Evolutionary conservation across 2,888 invertebrate species (phyloP).

Genomic region (Xanthorhoe spadicearia): DNA sequence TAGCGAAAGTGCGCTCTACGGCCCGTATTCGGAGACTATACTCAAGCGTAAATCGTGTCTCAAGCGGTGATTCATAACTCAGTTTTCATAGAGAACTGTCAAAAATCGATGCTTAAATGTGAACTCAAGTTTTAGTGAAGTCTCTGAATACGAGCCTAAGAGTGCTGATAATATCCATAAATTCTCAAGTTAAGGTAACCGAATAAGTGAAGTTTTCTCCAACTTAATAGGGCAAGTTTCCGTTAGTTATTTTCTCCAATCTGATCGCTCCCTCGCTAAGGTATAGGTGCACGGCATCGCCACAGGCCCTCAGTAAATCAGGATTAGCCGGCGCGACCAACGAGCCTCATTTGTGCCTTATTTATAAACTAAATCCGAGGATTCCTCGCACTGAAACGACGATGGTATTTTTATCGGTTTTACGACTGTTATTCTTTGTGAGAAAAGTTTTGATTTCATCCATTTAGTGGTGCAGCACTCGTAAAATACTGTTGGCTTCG

Average conservation of each 20-base stretch:
- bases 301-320: conserved; percentile 76
- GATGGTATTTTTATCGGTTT: conserved; percentile 57
- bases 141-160: no score
- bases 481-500: conserved; percentile 27
- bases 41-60: no score
- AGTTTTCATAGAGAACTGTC: no score
- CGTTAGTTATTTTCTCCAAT: conserved; percentile 4
- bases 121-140: no score
- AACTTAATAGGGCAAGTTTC: not conserved
- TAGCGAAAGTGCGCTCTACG: no score
- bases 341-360: conserved; percentile 77
- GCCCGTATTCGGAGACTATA: no score
- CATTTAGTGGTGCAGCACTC: conserved; percentile 29
- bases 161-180: no score
- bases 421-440: conserved; percentile 47
- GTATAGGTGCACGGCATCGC: conserved; percentile 44
- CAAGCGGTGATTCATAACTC: no score
- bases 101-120: no score
- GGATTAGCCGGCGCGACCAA: conserved; percentile 70
- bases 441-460: conserved; percentile 38
- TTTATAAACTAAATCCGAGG: conserved; percentile 74
- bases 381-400: conserved; percentile 51
- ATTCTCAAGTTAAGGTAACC: no score
- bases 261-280: conserved; percentile 26
- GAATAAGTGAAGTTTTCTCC: no score